Percentiles rank a stretch among this genome's conserved stretches.
Evolutionary conservation across 2,888 invertebrate species (phyloP).

Genomic region (Cephus rjabovi): DNA sequence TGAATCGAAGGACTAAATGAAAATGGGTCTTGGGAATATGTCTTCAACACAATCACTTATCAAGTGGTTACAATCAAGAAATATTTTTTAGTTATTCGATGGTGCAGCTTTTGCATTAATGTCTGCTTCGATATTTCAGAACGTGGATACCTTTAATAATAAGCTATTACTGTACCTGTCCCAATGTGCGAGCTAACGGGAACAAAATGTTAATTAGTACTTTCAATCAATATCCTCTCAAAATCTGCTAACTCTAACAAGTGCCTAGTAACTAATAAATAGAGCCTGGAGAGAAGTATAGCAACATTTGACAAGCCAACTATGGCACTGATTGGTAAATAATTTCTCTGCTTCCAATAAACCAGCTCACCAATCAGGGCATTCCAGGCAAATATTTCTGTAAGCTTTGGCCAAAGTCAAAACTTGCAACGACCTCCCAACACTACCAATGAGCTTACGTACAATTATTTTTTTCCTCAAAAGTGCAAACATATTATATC

Average conservation of each 20-base stretch:
- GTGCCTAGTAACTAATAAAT: slow-evolving; percentile 27
- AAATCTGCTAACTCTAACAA: neutral
- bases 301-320: neutral
- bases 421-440: neutral
- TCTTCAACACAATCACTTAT: neutral
- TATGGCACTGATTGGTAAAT: neutral
- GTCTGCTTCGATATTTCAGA: neutral
- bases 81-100: neutral
- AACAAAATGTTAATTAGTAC: slow-evolving; percentile 55
- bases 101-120: neutral
- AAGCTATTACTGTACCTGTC: slow-evolving; percentile 61
- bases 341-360: neutral
- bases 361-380: neutral
- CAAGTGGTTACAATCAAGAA: slow-evolving; percentile 6
- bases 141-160: slow-evolving; percentile 21
- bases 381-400: neutral
- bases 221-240: slow-evolving; percentile 10
- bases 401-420: neutral
- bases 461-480: neutral
- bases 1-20: neutral
- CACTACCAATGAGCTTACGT: neutral
- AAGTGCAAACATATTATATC: neutral
- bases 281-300: slow-evolving; percentile 20
- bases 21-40: neutral
- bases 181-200: slow-evolving; percentile 64